Conservation (phyloP, 2,888 invertebrate genomes). For the Macrophya annulata region DNA sequence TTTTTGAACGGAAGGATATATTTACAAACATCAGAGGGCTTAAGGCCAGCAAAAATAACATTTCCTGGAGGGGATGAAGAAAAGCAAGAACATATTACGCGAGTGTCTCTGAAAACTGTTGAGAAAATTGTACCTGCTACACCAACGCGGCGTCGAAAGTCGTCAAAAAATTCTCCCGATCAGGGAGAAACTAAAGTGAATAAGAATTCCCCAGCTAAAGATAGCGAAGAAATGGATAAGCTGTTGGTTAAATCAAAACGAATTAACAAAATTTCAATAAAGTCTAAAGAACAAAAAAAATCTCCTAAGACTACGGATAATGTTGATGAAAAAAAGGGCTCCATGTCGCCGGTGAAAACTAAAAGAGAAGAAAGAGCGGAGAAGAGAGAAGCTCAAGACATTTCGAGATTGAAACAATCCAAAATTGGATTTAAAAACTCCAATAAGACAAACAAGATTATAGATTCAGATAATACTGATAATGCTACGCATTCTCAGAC, state of each 20-base stretch:
- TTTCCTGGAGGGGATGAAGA: conserved; percentile 80
- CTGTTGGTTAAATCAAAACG: conserved; percentile 67
- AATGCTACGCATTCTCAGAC: conserved; percentile 23
- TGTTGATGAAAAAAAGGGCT: conserved; percentile 70
- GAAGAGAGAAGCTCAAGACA: conserved; percentile 76
- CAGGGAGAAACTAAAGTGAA: conserved; percentile 77
- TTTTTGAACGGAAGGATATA: conserved; percentile 90
- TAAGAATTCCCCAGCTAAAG: conserved; percentile 66
- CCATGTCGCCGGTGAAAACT: conserved; percentile 67
- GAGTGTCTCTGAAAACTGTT: conserved; percentile 75
- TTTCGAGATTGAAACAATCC: conserved; percentile 49
- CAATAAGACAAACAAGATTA: conserved; percentile 1
- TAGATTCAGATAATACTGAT: conserved; percentile 29
- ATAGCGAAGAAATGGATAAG: conserved; percentile 67
- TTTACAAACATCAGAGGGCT: conserved; percentile 86
- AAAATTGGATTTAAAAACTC: not conserved
- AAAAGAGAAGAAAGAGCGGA: conserved; percentile 78
- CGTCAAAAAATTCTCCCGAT: conserved; percentile 79
- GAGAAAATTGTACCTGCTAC: conserved; percentile 70
- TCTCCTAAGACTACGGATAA: conserved; percentile 49
- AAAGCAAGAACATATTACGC: conserved; percentile 79
- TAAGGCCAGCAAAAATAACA: conserved; percentile 85
- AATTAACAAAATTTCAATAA: conserved; percentile 75
- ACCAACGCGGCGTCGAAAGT: conserved; percentile 78
- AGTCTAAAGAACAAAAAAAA: conserved; percentile 64